Evolutionary conservation across 2,797 vertebrate species (phyloP).

Genomic region (Enteromius mattozi): DNA sequence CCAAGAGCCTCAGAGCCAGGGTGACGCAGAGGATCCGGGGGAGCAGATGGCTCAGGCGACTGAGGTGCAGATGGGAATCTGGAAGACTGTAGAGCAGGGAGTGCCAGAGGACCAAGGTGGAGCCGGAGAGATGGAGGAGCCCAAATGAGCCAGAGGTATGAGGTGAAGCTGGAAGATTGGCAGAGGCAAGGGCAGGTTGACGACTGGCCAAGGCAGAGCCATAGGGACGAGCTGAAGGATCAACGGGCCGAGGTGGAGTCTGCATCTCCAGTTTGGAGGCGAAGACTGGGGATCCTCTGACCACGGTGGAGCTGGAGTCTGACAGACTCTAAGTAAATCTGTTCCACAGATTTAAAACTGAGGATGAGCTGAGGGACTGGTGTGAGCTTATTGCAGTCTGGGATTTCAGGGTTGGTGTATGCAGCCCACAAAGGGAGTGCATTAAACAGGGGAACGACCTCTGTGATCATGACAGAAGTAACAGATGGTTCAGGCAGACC

Average conservation of each 20-base stretch:
- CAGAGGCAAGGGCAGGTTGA: neutral
- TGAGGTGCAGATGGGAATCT: too few relatives aligned
- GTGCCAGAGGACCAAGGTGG: too few relatives aligned
- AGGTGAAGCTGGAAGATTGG: too few relatives aligned
- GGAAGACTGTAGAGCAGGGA: too few relatives aligned
- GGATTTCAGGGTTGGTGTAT: too few relatives aligned
- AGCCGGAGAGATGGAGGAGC: neutral
- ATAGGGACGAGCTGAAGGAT: neutral
- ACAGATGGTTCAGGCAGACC: neutral
- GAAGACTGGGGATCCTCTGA: neutral
- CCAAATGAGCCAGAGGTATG: neutral
- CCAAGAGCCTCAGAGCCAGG: neutral
- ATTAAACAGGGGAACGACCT: too few relatives aligned
- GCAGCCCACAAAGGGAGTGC: too few relatives aligned
- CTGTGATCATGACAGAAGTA: too few relatives aligned
- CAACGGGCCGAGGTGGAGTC: neutral
- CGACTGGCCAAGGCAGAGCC: neutral
- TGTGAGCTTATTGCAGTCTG: neutral
- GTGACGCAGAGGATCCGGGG: too few relatives aligned
- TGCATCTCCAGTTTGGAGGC: neutral
- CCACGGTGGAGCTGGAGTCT: neutral
- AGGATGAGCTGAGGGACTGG: neutral
- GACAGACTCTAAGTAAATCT: too few relatives aligned
- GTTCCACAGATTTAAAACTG: too few relatives aligned
- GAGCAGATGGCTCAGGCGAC: neutral